phyloP scores from a whole-genome alignment of 2,888 invertebrate genomes.

The Rotaria sp. region DNA sequence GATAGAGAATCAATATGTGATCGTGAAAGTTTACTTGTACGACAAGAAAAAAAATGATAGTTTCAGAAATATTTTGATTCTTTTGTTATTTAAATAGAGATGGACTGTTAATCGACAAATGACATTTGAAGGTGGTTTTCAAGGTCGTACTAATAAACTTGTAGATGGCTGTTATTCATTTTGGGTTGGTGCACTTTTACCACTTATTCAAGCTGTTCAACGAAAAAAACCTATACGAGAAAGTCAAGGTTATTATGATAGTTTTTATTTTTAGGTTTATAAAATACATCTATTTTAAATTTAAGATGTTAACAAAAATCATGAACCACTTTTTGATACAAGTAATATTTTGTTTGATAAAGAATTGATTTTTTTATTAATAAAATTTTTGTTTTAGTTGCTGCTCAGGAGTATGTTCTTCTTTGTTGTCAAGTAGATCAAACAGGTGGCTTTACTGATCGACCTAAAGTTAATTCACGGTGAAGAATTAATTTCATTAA shows the following conservation, averaged over 20 bases:
- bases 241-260: neutral
- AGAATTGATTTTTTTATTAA: slow-evolving; percentile 44
- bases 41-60: slow-evolving; percentile 40
- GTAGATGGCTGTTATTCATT: slow-evolving; percentile 98
- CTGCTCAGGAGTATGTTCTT: slow-evolving; percentile 86
- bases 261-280: neutral
- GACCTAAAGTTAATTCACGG: slow-evolving; percentile 77
- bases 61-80: neutral
- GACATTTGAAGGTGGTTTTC: slow-evolving; percentile 85
- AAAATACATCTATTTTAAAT: neutral
- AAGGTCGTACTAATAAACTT: slow-evolving; percentile 89
- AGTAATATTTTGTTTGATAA: slow-evolving; percentile 45
- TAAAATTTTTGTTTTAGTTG: slow-evolving; percentile 53
- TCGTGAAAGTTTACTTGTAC: slow-evolving; percentile 64
- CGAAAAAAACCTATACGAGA: neutral
- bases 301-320: slow-evolving; percentile 37
- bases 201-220: slow-evolving; percentile 50
- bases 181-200: slow-evolving; percentile 91
- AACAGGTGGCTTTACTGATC: slow-evolving; percentile 83
- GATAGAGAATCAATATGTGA: slow-evolving; percentile 70
- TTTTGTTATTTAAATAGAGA: slow-evolving; percentile 54
- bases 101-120: slow-evolving; percentile 88
- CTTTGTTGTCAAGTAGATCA: slow-evolving; percentile 75
- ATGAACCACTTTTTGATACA: slow-evolving; percentile 70
- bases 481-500: slow-evolving; percentile 19